Evolutionary conservation across 2,888 invertebrate genomes (phyloP).

Genomic region (Drosophila mulleri): DNA sequence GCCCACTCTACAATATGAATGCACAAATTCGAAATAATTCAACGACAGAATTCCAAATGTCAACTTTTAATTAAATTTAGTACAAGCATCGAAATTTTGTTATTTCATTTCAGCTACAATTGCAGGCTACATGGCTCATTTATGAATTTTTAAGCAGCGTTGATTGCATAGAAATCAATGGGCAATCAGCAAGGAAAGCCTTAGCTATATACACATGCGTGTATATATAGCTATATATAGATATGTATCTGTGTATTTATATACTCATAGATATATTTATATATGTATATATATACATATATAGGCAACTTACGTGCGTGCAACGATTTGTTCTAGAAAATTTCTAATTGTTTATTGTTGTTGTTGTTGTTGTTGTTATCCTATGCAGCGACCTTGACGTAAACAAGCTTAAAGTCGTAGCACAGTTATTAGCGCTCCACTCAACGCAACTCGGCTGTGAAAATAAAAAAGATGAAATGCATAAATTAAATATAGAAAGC

Average conservation of each 20-base stretch:
- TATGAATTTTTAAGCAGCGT: conserved; percentile 13
- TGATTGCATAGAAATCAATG: conserved; percentile 32
- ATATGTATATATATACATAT: neutral
- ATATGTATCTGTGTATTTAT: neutral
- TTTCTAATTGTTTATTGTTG: conserved; percentile 5
- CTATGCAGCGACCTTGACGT: conserved; percentile 28
- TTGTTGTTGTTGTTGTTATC: conserved; percentile 15
- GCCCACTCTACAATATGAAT: neutral
- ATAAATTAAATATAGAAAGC: conserved; percentile 8
- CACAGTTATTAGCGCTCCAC: conserved; percentile 6
- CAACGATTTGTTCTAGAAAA: conserved; percentile 23
- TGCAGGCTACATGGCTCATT: neutral
- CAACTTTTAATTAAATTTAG: neutral
- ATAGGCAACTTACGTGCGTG: conserved; percentile 42
- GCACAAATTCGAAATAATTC: neutral
- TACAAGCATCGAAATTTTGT: neutral
- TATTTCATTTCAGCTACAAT: neutral
- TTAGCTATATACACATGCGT: neutral
- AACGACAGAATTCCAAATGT: neutral
- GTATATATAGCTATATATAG: neutral
- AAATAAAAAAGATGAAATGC: neutral
- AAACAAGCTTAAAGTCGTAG: conserved; percentile 9
- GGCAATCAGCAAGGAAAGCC: conserved; percentile 10
- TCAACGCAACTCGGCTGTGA: neutral
- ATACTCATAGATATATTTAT: no score